Base-by-base conservation (phyloP, 2,888 invertebrate genomes). In the Nineta flava region DNA sequence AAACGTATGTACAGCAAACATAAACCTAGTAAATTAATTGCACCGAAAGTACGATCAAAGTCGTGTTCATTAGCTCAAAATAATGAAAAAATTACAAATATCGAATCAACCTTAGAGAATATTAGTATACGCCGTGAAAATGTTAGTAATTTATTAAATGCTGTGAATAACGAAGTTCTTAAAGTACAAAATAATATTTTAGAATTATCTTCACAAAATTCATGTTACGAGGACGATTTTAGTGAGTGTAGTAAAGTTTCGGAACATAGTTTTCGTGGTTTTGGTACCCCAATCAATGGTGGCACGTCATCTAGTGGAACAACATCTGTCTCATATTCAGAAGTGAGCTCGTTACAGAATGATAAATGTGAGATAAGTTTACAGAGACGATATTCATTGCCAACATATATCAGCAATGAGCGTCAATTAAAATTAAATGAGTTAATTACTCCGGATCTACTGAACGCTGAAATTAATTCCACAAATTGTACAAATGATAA, bases 1-100 rank as follows among this genome's bases (percentile, higher is more conserved):
- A 13, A 41, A 7, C 48, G 48, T 2, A 42, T 48, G 31, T 15
- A 48, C 34, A 48, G 17, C 19, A 48, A 48, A 3, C n/a, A 47
- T 12, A 10, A 16, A 13, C 47, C 9, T 34, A 34, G 13, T 15
- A 38, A 38, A 13, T 4, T 13, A 6, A 13, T 38, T 12, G 7
- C n/a, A 6, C 4, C n/a, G 7, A 38, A 15, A 38, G 15, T 13
- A 38, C 38, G 38, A 13, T 38, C 38, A 38, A 38, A 38, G 12
- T 15, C 38, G 15, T 26, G 26, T 26, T 38, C 38, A n/a, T 13
- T 13, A 38, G 38, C 15, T 13, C 38, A 38, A n/a, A 38, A n/a
- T 38, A 5, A 2, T 5, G 15, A 38, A 5, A 38, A 3, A 13
- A 7, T 15, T 5, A 38, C 15, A 13, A 38, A 38, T 15, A 15